phyloP scores from a whole-genome alignment of 2,888 invertebrate genomes.

The Cylindroiulus punctatus region DNA sequence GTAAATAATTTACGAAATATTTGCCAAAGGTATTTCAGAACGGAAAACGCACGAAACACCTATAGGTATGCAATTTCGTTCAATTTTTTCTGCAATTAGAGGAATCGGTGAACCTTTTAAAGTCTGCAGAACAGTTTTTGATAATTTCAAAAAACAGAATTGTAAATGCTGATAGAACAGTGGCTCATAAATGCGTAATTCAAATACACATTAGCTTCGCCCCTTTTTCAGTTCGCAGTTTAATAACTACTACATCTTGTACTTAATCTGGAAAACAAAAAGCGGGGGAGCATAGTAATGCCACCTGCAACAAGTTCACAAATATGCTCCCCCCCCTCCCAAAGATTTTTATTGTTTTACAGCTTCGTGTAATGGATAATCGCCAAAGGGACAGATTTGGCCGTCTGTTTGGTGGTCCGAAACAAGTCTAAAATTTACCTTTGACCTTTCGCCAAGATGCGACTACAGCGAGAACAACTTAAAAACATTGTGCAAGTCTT shows the following conservation, averaged over 20 bases:
- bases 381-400: conserved; percentile 15
- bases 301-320: conserved; percentile 19
- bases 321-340: not conserved
- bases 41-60: no score
- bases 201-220: conserved; percentile 6
- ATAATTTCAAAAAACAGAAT: not conserved
- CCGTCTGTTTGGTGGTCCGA: conserved; percentile 24
- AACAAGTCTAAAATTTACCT: not conserved
- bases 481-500: no score
- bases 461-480: no score
- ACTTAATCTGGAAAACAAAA: conserved; percentile 19
- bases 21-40: no score
- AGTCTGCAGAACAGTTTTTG: not conserved
- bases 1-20: no score
- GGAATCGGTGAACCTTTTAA: not conserved
- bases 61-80: not conserved
- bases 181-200: not conserved
- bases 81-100: no score
- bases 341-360: conserved; percentile 32
- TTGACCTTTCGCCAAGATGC: conserved; percentile 9
- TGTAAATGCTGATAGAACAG: not conserved
- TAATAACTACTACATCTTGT: conserved; percentile 27
- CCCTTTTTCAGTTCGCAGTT: not conserved
- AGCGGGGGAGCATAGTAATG: conserved; percentile 3
- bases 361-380: conserved; percentile 25